Percentiles rank a stretch among this genome's conserved stretches.
These are phyloP conservation scores for Hestina assimilis DNA, from an alignment of 1,140 invertebrate species.

Conservation along the genomic window DNA sequence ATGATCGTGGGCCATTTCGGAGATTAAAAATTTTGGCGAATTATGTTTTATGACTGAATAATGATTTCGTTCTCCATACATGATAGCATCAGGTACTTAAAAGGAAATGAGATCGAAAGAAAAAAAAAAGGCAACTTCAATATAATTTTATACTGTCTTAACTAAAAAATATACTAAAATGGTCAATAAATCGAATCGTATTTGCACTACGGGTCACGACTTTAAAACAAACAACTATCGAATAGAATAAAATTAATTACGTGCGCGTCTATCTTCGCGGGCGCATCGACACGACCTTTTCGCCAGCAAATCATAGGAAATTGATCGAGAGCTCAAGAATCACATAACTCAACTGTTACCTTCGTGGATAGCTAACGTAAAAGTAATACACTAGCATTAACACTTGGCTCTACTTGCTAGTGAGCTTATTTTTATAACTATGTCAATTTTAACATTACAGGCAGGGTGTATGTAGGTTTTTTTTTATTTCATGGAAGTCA, in stretches of 20 bases:
- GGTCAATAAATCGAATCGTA: conserved; percentile 20
- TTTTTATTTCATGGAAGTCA: no score
- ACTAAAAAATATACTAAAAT: background rate
- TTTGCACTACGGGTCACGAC: conserved; percentile 30
- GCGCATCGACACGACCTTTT: conserved; percentile 41
- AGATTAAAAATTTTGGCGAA: conserved; percentile 11
- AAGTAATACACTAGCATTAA: no score
- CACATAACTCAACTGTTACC: conserved; percentile 23
- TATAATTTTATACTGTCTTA: background rate
- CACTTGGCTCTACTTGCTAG: no score
- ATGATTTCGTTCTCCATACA: background rate
- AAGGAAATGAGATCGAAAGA: background rate
- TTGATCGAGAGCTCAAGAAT: conserved; percentile 24
- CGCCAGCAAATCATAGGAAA: conserved; percentile 19
- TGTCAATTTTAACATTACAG: no score
- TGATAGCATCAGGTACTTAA: background rate
- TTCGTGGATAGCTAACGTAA: no score
- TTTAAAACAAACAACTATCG: conserved; percentile 31
- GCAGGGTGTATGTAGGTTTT: no score
- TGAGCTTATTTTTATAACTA: no score
- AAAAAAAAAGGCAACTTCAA: background rate
- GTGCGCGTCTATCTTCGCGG: conserved; percentile 28
- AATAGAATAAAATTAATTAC: conserved; percentile 38
- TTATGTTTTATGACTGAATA: conserved; percentile 14
- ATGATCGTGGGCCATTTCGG: background rate